phyloP scores from a whole-genome alignment of 2,113 vertebrate species.

The Xiphophorus hellerii region DNA sequence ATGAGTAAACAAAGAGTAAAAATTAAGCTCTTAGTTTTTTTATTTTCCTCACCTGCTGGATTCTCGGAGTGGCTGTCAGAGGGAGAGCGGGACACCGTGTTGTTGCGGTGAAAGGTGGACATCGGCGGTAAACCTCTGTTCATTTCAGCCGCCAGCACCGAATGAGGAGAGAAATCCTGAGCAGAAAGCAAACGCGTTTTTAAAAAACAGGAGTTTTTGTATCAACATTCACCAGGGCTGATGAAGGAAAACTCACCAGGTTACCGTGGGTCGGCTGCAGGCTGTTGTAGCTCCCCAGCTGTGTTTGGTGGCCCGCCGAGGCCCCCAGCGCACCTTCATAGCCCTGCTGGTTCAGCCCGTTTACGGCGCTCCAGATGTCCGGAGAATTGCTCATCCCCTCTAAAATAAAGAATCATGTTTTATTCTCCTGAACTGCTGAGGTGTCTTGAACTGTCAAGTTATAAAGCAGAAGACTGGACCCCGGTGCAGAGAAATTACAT shows the following conservation, averaged over 20 bases:
- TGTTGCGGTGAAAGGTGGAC: constrained; percentile 92
- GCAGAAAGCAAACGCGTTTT: constrained; percentile 42
- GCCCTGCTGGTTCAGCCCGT: constrained; percentile 92
- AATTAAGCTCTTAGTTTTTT: neutral
- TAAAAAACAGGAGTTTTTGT: neutral
- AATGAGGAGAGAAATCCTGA: constrained; percentile 91
- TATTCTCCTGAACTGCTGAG: constrained; percentile 33
- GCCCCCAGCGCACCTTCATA: constrained; percentile 92
- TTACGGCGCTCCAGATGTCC: constrained; percentile 95
- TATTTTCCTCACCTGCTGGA: constrained; percentile 83
- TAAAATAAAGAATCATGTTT: constrained; percentile 73
- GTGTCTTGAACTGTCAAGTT: constrained; percentile 58
- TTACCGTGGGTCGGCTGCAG: constrained; percentile 87
- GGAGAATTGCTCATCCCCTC: constrained; percentile 93
- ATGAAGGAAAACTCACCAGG: constrained; percentile 85
- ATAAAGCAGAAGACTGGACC: neutral
- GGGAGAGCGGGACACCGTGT: constrained; percentile 80
- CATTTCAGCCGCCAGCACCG: constrained; percentile 87
- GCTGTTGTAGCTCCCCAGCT: constrained; percentile 86
- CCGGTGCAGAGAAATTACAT: constrained; percentile 9
- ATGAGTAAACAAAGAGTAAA: neutral
- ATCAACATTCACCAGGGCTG: constrained; percentile 25
- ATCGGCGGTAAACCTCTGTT: constrained; percentile 94
- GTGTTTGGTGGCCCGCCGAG: constrained; percentile 87
- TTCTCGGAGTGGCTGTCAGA: constrained; percentile 86